phyloP scores from a whole-genome alignment of 92 coral and sea anemone species.

The Porites evermanni region DNA sequence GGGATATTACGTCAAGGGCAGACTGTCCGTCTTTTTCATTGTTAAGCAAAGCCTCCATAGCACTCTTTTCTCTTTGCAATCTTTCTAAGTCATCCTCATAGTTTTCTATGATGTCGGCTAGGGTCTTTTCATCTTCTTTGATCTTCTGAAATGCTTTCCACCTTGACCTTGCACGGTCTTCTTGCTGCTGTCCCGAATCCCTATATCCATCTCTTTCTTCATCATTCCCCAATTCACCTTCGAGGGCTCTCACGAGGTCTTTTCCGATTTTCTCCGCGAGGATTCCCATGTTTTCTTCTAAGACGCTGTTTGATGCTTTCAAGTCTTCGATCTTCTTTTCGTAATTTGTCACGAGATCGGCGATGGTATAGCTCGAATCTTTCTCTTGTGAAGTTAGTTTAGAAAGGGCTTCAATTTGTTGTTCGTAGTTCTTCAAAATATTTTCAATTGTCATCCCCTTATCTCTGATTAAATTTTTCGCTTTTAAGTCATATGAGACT shows the following conservation, averaged over 20 bases:
- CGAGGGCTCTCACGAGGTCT: conserved; percentile 21
- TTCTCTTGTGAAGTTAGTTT: conserved; percentile 13
- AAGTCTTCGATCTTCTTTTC: conserved; percentile 26
- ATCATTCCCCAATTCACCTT: neutral
- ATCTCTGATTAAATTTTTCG: conserved; percentile 25
- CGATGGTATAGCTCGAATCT: conserved; percentile 6
- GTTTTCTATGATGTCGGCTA: conserved; percentile 49
- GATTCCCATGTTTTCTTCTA: neutral
- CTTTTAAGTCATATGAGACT: neutral
- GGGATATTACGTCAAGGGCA: conserved; percentile 60
- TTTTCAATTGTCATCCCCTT: conserved; percentile 60
- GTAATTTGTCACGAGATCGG: conserved; percentile 35
- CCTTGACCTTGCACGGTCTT: neutral
- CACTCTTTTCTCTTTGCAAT: conserved; percentile 55
- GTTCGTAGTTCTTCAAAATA: conserved; percentile 43
- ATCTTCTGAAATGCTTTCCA: conserved; percentile 57
- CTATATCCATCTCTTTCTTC: neutral
- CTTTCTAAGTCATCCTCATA: conserved; percentile 33
- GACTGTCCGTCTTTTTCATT: conserved; percentile 40
- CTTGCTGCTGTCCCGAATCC: conserved; percentile 44
- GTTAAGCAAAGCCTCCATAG: conserved; percentile 40
- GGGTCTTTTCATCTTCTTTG: conserved; percentile 52
- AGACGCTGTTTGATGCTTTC: conserved; percentile 6
- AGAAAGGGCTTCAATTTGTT: conserved; percentile 38
- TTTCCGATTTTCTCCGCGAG: conserved; percentile 33